Evolutionary conservation across 2,113 vertebrate species (phyloP).

Genomic region (Azemiops feae): DNA sequence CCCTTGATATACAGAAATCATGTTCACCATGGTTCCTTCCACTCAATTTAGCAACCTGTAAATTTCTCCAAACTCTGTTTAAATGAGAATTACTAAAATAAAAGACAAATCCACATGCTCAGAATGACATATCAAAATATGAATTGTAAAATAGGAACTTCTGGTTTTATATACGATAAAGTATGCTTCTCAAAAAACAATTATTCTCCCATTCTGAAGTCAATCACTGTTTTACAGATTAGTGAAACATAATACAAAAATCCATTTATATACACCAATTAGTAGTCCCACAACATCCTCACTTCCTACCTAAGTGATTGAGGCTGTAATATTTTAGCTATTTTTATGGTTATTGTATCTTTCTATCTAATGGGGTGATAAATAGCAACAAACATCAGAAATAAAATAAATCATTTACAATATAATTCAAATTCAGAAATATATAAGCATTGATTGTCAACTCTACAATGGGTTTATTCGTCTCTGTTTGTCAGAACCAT

Average conservation of each 20-base stretch:
- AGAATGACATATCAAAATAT: background rate
- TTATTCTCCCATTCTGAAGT: background rate
- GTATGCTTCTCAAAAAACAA: background rate
- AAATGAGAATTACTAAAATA: background rate
- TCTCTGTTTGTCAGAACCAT: no score
- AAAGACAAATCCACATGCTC: background rate
- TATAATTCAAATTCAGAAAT: background rate
- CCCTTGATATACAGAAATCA: background rate
- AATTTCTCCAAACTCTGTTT: background rate
- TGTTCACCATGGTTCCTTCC: background rate
- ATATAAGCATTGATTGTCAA: background rate
- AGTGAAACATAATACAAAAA: background rate
- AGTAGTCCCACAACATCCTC: background rate
- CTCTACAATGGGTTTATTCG: no score
- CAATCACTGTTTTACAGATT: background rate
- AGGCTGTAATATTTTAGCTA: background rate
- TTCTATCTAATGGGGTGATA: background rate
- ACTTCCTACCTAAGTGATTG: background rate
- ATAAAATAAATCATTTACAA: background rate
- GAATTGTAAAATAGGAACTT: background rate
- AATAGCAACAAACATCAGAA: background rate
- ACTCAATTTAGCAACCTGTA: background rate
- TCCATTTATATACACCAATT: background rate
- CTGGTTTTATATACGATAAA: background rate
- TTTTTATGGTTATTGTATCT: background rate